Evolutionary conservation across 2,113 vertebrate genomes (phyloP).

Genomic region (Leucopsar rothschildi): DNA sequence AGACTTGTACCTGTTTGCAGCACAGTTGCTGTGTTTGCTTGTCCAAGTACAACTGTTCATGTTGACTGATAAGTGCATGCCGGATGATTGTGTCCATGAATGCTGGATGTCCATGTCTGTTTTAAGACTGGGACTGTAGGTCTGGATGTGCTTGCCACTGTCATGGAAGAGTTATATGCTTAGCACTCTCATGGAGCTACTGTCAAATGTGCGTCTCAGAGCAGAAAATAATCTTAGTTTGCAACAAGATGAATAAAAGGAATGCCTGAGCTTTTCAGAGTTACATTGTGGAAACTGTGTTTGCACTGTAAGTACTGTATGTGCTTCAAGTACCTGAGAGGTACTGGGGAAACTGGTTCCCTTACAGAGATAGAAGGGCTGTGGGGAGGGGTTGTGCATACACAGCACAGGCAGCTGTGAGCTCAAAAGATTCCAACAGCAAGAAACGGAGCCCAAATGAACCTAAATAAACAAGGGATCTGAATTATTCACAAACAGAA

Average conservation of each 20-base stretch:
- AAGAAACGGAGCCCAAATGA: background rate
- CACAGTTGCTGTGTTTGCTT: background rate
- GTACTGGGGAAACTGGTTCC: background rate
- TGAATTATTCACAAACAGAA: slow-evolving; percentile 10
- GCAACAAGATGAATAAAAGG: background rate
- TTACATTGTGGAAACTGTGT: background rate
- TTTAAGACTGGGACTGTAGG: background rate
- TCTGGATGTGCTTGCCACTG: background rate
- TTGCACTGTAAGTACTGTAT: background rate
- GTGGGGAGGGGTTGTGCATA: background rate
- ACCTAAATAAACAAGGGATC: background rate
- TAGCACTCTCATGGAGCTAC: background rate
- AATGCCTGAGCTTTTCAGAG: background rate
- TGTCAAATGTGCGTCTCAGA: background rate
- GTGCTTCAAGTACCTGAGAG: background rate
- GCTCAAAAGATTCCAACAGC: background rate
- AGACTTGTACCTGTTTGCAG: background rate
- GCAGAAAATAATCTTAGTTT: background rate
- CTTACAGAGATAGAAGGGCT: background rate
- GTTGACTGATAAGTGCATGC: background rate
- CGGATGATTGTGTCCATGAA: background rate
- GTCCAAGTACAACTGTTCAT: fast-evolving
- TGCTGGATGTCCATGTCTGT: fast-evolving
- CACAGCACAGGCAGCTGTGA: background rate
- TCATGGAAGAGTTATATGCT: fast-evolving